Evolutionary conservation across 2,797 vertebrate species (phyloP).

Genomic region (Sebastes melanostomus): DNA sequence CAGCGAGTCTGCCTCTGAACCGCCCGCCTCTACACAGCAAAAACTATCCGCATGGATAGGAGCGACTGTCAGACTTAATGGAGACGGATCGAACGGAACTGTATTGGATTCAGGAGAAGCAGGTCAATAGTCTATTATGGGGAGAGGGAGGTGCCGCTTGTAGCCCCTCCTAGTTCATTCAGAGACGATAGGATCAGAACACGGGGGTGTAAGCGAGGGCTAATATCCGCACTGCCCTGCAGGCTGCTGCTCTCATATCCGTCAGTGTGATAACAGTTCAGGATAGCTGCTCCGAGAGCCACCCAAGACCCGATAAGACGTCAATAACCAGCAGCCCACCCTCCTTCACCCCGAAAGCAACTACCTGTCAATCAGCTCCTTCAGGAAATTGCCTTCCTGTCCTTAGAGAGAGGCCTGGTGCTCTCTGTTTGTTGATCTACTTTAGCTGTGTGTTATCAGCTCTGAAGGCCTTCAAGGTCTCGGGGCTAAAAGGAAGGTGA

Average conservation of each 20-base stretch:
- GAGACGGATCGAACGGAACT: conserved; percentile 34
- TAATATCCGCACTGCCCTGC: conserved; percentile 62
- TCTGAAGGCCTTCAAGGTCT: conserved; percentile 29
- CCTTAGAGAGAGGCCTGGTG: conserved; percentile 6
- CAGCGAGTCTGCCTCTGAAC: conserved; percentile 32
- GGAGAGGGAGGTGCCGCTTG: conserved; percentile 27
- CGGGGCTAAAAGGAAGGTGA: conserved; percentile 23
- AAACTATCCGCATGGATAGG: conserved; percentile 25
- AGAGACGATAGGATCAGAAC: conserved; percentile 53
- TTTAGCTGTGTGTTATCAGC: conserved; percentile 41
- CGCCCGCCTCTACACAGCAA: conserved; percentile 1
- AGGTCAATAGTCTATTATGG: conserved; percentile 57
- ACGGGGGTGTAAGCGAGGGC: conserved; percentile 37
- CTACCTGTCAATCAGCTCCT: conserved; percentile 60
- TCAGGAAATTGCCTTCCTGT: conserved; percentile 67
- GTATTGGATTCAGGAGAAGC: conserved; percentile 35
- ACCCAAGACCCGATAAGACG: conserved; percentile 61
- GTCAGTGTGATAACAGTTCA: conserved; percentile 50
- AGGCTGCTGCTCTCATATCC: conserved; percentile 62
- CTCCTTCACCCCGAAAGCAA: conserved; percentile 45
- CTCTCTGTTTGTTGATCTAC: conserved; percentile 45
- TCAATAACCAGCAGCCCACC: conserved; percentile 58
- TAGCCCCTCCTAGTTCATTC: conserved; percentile 45
- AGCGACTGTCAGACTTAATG: conserved; percentile 40
- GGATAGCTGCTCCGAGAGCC: conserved; percentile 36